Conservation (phyloP, 2,797 vertebrate genomes). For the Pipistrellus pygmaeus region DNA sequence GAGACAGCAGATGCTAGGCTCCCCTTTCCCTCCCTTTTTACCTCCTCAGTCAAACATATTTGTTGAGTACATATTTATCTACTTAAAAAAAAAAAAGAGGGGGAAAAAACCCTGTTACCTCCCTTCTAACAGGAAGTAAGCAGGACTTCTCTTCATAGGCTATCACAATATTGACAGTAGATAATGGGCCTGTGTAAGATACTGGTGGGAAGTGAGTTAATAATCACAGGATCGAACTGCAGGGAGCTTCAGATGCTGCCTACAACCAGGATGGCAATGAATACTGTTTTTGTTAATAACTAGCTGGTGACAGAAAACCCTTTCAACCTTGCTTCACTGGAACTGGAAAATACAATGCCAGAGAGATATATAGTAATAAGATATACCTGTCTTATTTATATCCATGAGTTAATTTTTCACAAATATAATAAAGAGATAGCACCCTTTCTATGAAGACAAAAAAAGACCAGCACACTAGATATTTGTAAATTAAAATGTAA, state of each 20-base stretch:
- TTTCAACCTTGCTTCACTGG: conserved; percentile 62
- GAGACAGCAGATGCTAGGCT: conserved; percentile 81
- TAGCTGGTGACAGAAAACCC: conserved; percentile 77
- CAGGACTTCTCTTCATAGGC: conserved; percentile 77
- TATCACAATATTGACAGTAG: conserved; percentile 89
- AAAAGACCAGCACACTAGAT: not conserved
- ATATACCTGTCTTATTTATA: conserved; percentile 40
- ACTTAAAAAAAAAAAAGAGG: conserved; percentile 65
- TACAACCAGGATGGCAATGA: not conserved
- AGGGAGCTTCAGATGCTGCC: conserved; percentile 64
- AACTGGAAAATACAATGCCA: conserved; percentile 63
- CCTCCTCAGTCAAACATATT: conserved; percentile 78
- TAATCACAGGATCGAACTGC: conserved; percentile 66
- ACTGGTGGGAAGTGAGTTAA: conserved; percentile 78
- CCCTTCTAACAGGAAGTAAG: conserved; percentile 83
- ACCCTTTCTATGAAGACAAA: not conserved
- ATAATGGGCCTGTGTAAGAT: conserved; percentile 84
- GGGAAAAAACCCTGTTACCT: conserved; percentile 44
- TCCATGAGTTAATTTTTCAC: conserved; percentile 36
- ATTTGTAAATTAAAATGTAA: conserved; percentile 34
- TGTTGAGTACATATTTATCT: conserved; percentile 85
- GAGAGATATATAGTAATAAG: not conserved
- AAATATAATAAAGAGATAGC: conserved; percentile 39
- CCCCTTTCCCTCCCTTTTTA: conserved; percentile 63
- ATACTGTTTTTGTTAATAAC: conserved; percentile 81